Evolutionary conservation across 2,113 vertebrate species (phyloP), one percentile per base, ranked within the genome.

Genomic region (Sceloporus tristichus): DNA sequence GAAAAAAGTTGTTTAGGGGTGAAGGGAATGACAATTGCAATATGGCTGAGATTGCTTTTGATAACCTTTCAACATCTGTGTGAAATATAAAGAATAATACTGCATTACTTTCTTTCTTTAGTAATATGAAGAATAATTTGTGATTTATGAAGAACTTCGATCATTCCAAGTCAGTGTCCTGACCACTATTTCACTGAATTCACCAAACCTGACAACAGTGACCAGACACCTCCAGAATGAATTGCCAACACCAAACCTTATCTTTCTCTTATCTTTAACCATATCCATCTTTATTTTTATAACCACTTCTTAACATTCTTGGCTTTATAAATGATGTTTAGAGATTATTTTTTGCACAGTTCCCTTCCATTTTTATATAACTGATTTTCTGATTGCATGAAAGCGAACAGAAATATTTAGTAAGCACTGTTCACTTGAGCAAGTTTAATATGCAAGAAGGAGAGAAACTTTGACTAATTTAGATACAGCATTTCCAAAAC

Each of bases 271-370:
- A 94, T 96, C 92, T 92, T 91, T 89, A 71, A 73, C 90, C 94
- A 95, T 93, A 94, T 95, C 93, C 90, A 94, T 92, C 92, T 95
- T 96, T 89, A 91, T 96, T 96, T 81, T 97, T 95, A 97, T 96
- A 98, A 98, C 98, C 98, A 98, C 98, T 98, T 98, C 97, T 97
- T 98, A 98, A 98, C 97, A 96, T 95, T 96, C 90, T 94, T 98
- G 96, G 95, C 88, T 93, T 92, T 92, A 95, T 88, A 93, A 34
- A 92, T 91, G 90, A 93, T 70, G 86, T 93, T 94, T 89, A 92
- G 79, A 56, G 34, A 88, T 91, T 96, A 96, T 95, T 97, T 96
- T 96, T 96, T 97, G 94, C 97, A 96, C 96, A 97, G 90, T 94
- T 94, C 92, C 96, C 89, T 97, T 93, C 95, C 92, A 90, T 95